Base-by-base conservation (phyloP, 2,888 invertebrate genomes). In the Tetheella fluctuosa region DNA sequence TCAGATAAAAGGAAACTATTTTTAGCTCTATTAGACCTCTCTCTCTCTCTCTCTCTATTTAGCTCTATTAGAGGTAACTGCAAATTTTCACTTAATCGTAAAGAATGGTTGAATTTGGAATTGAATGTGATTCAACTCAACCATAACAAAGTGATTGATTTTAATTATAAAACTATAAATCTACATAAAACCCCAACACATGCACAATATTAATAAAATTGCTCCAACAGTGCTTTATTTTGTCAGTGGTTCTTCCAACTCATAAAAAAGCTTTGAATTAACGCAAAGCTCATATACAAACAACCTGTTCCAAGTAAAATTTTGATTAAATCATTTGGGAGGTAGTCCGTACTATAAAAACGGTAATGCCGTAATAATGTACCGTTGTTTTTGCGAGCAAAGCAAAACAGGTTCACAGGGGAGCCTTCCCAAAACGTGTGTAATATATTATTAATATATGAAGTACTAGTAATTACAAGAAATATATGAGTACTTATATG, bases 401-500 rank as follows among this genome's bases (percentile, higher is more conserved):
- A 28, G 53, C 28, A 53, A 53, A 53, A 53, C 25, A 15, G n/a
- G 8, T 28, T 23, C 28, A 53, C 53, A 13, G 25, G n/a, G n/a
- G 25, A 8, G 1, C 1, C 53, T 8, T 1, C 1, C 15, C n/a
- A 25, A 53, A 53, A 53, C n/a, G 28, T 53, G 17, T 25, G n/a
- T 28, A 25, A 28, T 25, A 53, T 53, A 48, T 48, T 53, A 48
- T 48, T 48, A 20, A 48, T 48, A 48, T 42, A 42, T 17, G 42
- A 42, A 42, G 42, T 17, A 42, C 17, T 4, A 23, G 52, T 52
- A 23, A 52, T 52, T 23, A 23, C 28, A 25, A 53, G 53, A 53
- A 25, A 53, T 53, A 53, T 53, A 52, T 52, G 52, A 52, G 53
- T 28, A 13, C 25, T 28, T 13, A 53, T 23, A 53, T 28, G 55